Evolutionary conservation across 92 coral and sea anemone genomes (phyloP).

Genomic region (Hydrozoanthus gracilis): DNA sequence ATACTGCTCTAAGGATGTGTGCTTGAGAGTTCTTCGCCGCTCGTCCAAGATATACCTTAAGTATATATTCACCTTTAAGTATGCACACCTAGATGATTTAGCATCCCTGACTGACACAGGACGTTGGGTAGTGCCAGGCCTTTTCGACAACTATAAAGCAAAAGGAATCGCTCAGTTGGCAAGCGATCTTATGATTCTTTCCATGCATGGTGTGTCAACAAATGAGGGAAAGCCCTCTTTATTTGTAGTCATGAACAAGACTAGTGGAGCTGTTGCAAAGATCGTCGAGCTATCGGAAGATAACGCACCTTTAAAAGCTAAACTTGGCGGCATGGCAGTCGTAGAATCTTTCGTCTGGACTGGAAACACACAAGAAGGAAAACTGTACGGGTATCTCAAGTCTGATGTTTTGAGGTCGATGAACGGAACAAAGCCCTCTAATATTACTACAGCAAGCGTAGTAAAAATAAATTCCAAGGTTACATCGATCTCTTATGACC

Average conservation of each 20-base stretch:
- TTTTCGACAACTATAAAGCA: slow-evolving; percentile 93
- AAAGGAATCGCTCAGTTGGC: slow-evolving; percentile 82
- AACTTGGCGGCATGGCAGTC: slow-evolving; percentile 87
- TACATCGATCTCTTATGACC: slow-evolving; percentile 88
- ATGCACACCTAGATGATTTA: slow-evolving; percentile 93
- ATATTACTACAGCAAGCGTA: slow-evolving; percentile 60
- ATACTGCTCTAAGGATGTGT: slow-evolving; percentile 86
- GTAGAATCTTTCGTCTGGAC: slow-evolving; percentile 85
- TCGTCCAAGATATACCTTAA: slow-evolving; percentile 82
- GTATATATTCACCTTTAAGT: slow-evolving; percentile 87
- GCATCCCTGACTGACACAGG: slow-evolving; percentile 83
- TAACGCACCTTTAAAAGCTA: slow-evolving; percentile 62
- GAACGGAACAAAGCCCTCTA: slow-evolving; percentile 67
- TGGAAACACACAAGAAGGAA: slow-evolving; percentile 69
- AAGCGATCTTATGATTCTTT: slow-evolving; percentile 68
- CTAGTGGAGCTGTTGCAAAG: slow-evolving; percentile 67
- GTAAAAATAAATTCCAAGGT: slow-evolving; percentile 70
- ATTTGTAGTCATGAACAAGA: slow-evolving; percentile 77
- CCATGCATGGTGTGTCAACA: slow-evolving; percentile 92
- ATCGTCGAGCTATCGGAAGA: slow-evolving; percentile 79
- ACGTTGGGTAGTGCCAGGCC: slow-evolving; percentile 94
- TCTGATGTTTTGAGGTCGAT: slow-evolving; percentile 70
- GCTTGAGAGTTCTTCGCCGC: slow-evolving; percentile 78
- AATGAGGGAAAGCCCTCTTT: slow-evolving; percentile 84
- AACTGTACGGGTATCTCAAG: slow-evolving; percentile 66